These are phyloP conservation scores for Peromyscus nudipes DNA, from an alignment of 2,797 vertebrate species.

Conservation along the genomic window DNA sequence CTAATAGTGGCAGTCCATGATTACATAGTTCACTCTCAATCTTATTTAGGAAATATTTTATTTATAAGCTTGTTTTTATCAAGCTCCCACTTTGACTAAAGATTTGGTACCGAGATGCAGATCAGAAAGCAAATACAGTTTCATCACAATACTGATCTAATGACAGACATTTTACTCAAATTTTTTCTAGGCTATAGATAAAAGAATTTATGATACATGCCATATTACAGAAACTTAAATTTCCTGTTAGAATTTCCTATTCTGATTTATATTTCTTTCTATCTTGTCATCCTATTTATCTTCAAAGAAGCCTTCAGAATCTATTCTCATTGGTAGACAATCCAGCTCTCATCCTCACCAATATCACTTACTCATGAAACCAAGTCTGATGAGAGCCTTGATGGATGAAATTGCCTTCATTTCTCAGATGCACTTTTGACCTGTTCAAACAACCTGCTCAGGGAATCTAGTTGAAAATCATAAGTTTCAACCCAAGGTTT, in stretches of 20 bases:
- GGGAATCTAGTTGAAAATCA: neutral
- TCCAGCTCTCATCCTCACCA: neutral
- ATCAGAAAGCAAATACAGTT: neutral
- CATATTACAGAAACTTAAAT: constrained; percentile 27
- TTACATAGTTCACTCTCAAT: neutral
- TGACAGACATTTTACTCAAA: neutral
- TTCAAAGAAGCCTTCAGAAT: neutral
- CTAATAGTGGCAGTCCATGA: neutral
- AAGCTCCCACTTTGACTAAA: neutral
- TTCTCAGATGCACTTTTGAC: neutral
- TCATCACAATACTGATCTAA: neutral
- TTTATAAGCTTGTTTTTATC: neutral
- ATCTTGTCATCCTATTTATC: neutral
- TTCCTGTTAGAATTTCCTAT: neutral
- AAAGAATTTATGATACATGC: neutral
- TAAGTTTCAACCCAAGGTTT: neutral
- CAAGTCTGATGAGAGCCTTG: neutral
- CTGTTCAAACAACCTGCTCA: neutral
- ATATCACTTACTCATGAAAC: neutral
- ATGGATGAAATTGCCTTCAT: neutral
- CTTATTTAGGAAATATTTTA: neutral
- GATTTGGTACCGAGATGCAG: neutral
- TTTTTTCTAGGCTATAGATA: neutral
- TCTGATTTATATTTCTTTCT: neutral
- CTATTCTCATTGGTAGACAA: neutral